A percentile compares a stretch with the other conserved stretches of the same genome.
These are phyloP conservation scores for Mimachlamys varia DNA, from an alignment of 2,888 invertebrate species.

Conservation along the genomic window DNA sequence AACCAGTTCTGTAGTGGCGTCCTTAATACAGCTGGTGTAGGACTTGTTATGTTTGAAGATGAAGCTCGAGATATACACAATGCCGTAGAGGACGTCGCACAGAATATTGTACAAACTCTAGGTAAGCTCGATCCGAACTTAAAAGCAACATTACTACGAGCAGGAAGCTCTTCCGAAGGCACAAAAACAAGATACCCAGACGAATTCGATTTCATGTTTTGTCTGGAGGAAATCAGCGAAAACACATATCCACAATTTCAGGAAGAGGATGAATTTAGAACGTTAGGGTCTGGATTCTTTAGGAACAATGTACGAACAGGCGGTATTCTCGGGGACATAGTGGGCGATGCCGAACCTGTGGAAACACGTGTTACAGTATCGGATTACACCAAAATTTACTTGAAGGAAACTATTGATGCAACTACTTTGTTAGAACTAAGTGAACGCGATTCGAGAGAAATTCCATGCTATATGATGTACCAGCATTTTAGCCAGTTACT, in stretches of 20 bases:
- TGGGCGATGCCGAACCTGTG: not conserved
- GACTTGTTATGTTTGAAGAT: conserved; percentile 42
- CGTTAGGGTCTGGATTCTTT: not conserved
- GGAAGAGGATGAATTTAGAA: conserved; percentile 39
- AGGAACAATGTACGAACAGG: not conserved
- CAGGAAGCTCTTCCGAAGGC: conserved; percentile 56
- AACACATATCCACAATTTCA: conserved; percentile 42
- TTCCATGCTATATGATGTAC: conserved; percentile 52
- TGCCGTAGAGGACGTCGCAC: conserved; percentile 47
- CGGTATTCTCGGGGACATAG: not conserved
- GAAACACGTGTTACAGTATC: conserved; percentile 44
- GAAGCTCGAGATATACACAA: conserved; percentile 53
- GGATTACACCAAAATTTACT: conserved; percentile 48
- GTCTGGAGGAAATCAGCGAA: conserved; percentile 51
- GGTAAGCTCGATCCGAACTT: conserved; percentile 47
- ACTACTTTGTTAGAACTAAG: conserved; percentile 40
- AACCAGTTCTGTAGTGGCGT: conserved; percentile 38
- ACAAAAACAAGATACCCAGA: conserved; percentile 54
- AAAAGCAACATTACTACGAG: conserved; percentile 49
- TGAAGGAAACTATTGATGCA: conserved; percentile 40
- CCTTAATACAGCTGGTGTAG: conserved; percentile 41
- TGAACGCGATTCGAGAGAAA: conserved; percentile 34
- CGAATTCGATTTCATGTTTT: conserved; percentile 57
- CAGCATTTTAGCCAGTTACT: conserved; percentile 47
- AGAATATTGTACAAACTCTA: conserved; percentile 45